These are phyloP conservation scores for Micronycteris hirsuta DNA, from an alignment of 2,113 vertebrate genomes.

Conservation along the genomic window DNA sequence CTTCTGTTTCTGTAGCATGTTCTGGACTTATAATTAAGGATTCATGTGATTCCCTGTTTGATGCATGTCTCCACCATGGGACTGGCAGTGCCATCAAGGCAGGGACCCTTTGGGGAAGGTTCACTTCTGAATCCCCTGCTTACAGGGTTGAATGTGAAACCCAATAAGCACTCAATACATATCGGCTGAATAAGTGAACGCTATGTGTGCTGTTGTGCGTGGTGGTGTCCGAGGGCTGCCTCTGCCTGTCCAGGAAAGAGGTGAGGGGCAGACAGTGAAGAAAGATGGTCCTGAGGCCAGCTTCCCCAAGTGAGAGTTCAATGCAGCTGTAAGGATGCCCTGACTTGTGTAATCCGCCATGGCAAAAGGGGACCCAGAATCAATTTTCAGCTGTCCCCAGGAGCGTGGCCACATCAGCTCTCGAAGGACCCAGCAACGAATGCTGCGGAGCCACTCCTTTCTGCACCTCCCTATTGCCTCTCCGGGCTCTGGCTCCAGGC, in stretches of 20 bases:
- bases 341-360: not conserved
- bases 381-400: not conserved
- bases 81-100: rapidly evolving
- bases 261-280: not conserved
- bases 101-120: not conserved
- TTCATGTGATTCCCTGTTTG: not conserved
- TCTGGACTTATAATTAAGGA: not conserved
- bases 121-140: not conserved
- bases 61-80: rapidly evolving
- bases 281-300: not conserved
- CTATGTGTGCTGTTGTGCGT: rapidly evolving
- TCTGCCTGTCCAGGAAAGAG: not conserved
- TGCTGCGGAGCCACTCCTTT: not conserved
- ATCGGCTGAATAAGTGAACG: not conserved
- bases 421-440: not conserved
- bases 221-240: rapidly evolving
- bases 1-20: not conserved
- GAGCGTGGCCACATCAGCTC: not conserved
- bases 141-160: not conserved
- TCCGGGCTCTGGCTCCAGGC: not conserved
- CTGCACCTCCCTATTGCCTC: not conserved
- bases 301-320: not conserved
- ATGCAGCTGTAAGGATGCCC: not conserved
- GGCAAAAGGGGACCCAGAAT: not conserved
- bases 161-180: rapidly evolving